A percentile compares a stretch with the other conserved stretches of the same genome.
phyloP scores from a whole-genome alignment of 1,140 invertebrate species.

The Helicoverpa armigera region DNA sequence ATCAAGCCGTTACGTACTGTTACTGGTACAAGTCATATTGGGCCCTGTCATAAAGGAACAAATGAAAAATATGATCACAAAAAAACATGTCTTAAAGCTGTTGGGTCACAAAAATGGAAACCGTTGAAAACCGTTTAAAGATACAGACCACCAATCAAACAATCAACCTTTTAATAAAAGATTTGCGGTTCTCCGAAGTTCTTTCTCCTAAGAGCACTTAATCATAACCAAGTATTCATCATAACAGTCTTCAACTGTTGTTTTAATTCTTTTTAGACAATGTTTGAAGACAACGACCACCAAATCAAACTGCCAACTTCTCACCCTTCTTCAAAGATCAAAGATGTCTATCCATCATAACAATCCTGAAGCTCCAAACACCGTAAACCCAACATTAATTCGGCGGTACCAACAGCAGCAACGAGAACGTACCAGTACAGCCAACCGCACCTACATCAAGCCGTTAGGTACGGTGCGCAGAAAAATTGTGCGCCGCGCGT shows the following conservation, averaged over 20 bases:
- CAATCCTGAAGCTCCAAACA: slow-evolving; percentile 26
- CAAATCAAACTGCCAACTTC: no score
- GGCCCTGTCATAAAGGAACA: no score
- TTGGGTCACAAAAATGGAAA: no score
- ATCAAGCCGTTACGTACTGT: slow-evolving; percentile 78
- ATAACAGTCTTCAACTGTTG: slow-evolving; percentile 6
- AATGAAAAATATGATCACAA: no score
- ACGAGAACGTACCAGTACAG: slow-evolving; percentile 55
- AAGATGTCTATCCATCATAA: slow-evolving; percentile 39
- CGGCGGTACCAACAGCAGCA: slow-evolving; percentile 52
- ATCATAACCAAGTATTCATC: neutral
- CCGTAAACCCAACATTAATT: slow-evolving; percentile 58
- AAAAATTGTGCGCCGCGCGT: slow-evolving; percentile 80
- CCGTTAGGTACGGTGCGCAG: slow-evolving; percentile 78
- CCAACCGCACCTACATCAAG: slow-evolving; percentile 81
- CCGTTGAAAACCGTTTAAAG: no score
- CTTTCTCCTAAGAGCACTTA: neutral
- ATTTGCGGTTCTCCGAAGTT: neutral
- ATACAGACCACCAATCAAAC: no score
- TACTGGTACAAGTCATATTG: no score
- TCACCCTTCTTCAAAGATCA: no score
- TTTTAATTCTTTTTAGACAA: no score
- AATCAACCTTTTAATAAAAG: no score
- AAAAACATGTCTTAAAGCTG: no score
- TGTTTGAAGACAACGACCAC: no score